phyloP scores from a whole-genome alignment of 2,113 vertebrate genomes.

The Megaleporinus macrocephalus region DNA sequence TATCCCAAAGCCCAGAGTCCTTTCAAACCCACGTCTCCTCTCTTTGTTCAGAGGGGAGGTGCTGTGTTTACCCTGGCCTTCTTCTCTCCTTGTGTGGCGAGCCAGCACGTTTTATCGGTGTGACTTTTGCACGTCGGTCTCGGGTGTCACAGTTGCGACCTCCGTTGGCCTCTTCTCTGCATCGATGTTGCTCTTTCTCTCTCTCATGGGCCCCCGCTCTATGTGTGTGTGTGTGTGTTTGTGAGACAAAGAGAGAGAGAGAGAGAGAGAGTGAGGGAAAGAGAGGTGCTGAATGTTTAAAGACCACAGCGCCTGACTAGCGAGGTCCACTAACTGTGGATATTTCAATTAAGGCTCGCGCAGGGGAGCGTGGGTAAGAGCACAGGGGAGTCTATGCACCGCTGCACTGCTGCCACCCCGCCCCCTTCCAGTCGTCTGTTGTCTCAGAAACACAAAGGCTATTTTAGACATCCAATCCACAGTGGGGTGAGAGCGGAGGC shows the following conservation, averaged over 20 bases:
- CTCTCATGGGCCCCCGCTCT: constrained; percentile 1
- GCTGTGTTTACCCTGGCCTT: constrained; percentile 18
- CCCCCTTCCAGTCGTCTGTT: constrained; percentile 59
- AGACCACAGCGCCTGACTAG: constrained; percentile 33
- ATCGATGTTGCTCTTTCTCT: constrained; percentile 14
- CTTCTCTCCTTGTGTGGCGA: background rate
- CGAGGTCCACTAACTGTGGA: constrained; percentile 57
- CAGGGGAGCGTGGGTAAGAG: constrained; percentile 67
- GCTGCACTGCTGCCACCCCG: constrained; percentile 52
- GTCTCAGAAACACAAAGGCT: constrained; percentile 79
- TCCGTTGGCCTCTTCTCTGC: background rate
- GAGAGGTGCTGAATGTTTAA: constrained; percentile 57
- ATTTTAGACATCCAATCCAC: constrained; percentile 78
- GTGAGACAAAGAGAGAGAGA: constrained; percentile 18
- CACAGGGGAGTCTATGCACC: constrained; percentile 65
- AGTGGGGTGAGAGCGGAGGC: constrained; percentile 62
- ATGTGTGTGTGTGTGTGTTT: constrained; percentile 21
- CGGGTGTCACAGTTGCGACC: constrained; percentile 23
- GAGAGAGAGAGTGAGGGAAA: background rate
- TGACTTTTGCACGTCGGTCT: constrained; percentile 16
- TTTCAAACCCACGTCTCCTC: constrained; percentile 6
- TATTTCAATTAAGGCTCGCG: constrained; percentile 69
- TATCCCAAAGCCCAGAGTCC: constrained; percentile 39
- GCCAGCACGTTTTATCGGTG: background rate
- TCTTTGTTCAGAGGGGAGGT: background rate